phyloP scores from a whole-genome alignment of 64 coral and sea anemone genomes.

The Montipora capricornis region DNA sequence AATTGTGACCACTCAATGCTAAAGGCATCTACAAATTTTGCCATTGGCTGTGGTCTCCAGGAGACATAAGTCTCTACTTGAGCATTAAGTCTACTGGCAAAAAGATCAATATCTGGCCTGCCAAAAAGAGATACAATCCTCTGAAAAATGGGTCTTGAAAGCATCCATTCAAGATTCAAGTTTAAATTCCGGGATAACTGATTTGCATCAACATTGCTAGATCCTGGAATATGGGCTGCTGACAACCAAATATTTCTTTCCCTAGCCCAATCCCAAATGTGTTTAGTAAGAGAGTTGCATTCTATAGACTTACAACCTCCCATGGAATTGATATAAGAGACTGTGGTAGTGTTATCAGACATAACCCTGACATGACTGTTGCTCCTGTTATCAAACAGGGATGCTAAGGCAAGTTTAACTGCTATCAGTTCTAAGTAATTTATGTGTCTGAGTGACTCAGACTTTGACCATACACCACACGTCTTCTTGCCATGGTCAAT shows the following conservation, averaged over 20 bases:
- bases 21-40: too few relatives aligned
- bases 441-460: not conserved
- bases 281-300: conserved; percentile 52
- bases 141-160: too few relatives aligned
- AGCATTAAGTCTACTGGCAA: too few relatives aligned
- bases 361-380: not conserved
- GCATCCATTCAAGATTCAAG: too few relatives aligned
- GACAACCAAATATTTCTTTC: conserved; percentile 15
- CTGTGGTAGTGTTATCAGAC: conserved; percentile 32
- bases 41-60: too few relatives aligned
- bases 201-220: too few relatives aligned
- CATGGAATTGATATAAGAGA: not conserved
- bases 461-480: not conserved
- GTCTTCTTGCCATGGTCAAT: conserved; percentile 1
- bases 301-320: conserved; percentile 27
- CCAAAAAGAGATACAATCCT: too few relatives aligned
- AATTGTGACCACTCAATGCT: too few relatives aligned
- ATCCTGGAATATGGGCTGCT: conserved; percentile 54
- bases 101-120: too few relatives aligned
- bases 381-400: not conserved
- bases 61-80: too few relatives aligned
- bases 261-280: conserved; percentile 62
- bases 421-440: conserved; percentile 1
- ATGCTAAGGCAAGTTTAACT: not conserved
- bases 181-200: too few relatives aligned